Base-by-base conservation (phyloP, 1,140 invertebrate species). In the Caenorhabditis tropicalis region DNA sequence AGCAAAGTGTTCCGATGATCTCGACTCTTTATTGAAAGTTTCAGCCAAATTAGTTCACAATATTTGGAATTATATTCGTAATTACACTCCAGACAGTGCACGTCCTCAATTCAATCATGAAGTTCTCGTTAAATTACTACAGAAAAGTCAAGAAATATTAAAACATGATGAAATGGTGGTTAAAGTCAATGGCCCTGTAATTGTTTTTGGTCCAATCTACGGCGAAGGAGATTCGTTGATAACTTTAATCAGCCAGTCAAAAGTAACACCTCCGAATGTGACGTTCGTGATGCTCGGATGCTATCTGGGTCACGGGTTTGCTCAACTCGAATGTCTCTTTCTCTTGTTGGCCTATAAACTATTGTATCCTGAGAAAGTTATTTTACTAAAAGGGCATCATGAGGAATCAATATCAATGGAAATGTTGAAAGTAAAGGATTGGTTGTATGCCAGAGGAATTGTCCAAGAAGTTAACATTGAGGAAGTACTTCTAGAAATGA, bases 381-480 rank as follows among this genome's bases (percentile, higher is more conserved):
- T 74, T 5, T 36, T 74, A 2, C 36, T 74, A 15, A 74, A 74
- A 43, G 65, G 65, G 43, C 65, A 74, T 43, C 65, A 74, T 10
- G 65, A 74, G 43, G 65, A 74, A 43, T 74, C 65, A 10, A 74
- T 74, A 36, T 74, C 65, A 12, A 74, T 74, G 36, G 65, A 74
- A 74, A 74, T 74, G 65, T 15, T 74, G 9, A 74, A 74, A 74
- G 65, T 74, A 21, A 74, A 74, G 21, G 65, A 74, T 43, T 74
- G 65, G 65, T 12, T 74, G 3, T 43, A 21, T 12, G 33, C 36
- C 24, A 31, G 65, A 43, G 65, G 65, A 43, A 74, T 74, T 10
- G 9, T 24, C 6, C 36, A 43, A 24, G 65, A 74, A 39, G 65
- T 74, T 6, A 19, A 74, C 43, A 5, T 74, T 16, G 65, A 74